Base-by-base conservation (phyloP, 2,113 vertebrate genomes). In the Oxygymnocypris stewartii region DNA sequence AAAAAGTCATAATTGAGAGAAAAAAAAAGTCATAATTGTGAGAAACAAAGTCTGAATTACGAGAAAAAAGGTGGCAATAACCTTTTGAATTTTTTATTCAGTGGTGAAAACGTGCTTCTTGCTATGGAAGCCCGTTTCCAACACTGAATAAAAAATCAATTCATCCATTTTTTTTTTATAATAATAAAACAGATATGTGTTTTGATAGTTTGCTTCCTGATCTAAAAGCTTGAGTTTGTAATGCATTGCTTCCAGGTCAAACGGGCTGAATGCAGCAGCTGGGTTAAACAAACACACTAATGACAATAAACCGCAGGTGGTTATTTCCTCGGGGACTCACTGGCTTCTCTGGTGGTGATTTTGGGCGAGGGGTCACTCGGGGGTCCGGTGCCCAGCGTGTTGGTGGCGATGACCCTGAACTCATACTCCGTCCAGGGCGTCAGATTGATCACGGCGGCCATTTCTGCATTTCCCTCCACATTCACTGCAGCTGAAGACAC, bases 381-480 rank as follows among this genome's bases (percentile, higher is more conserved):
- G 11, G 97, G 96, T 91, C 98, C 98, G 14, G 93, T 95, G 20
- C 98, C 98, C 92, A 99, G 3, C 0, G 96, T 97, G 92, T 98
- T 99, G 78, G 95, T 97, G 83, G 98, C 98, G 42, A 96, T 95
- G 86, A 99, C 96, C 11, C 97, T 95, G 92, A 99, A 99, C 91
- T 99, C 97, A 77, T 99, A 99, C n/a, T 98, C 96, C 87, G 96
- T 97, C 98, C 98, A 99, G 0, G 98, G 98, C 78, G 96, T 95
- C 93, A 99, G 93, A 89, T 97, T 95, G 5, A 97, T 93, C 79
- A 97, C 96, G n/a, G 90, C 96, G 84, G 96, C 96, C 1, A 89
- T 92, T 86, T 99, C 98, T 89, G 95, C 92, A 69, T 99, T 99
- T 81, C 98, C 98, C 93, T 99, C 98, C 86, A 99, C 95, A 85